phyloP scores from a whole-genome alignment of 1,140 invertebrate species.

The Nephila pilipes region DNA sequence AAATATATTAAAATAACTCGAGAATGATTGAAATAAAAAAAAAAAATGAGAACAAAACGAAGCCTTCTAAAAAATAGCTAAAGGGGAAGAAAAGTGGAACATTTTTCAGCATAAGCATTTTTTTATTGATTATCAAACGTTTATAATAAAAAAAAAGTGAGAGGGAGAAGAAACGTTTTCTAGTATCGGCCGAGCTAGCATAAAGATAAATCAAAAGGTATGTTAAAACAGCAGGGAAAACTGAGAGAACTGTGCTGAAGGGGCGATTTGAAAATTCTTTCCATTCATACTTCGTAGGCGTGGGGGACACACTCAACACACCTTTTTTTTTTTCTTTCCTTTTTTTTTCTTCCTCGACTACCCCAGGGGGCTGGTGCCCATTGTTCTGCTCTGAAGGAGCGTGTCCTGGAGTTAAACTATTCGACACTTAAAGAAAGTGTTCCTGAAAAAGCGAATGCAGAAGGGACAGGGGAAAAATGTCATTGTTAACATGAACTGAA shows the following conservation, averaged over 20 bases:
- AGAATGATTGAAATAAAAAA: not conserved
- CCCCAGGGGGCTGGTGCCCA: not conserved
- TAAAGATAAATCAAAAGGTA: constrained; percentile 1
- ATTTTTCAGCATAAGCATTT: constrained; percentile 13
- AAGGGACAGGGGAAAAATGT: not conserved
- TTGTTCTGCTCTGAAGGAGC: constrained; percentile 5
- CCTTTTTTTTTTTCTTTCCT: not conserved
- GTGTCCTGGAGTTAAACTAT: constrained; percentile 6
- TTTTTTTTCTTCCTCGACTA: not conserved
- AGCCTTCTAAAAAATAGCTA: too few relatives aligned
- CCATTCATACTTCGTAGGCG: not conserved
- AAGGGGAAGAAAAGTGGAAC: not conserved
- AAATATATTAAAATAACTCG: not conserved
- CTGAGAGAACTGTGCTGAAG: not conserved
- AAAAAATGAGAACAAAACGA: too few relatives aligned
- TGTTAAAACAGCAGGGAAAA: constrained; percentile 9
- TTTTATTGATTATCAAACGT: constrained; percentile 5
- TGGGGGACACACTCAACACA: not conserved
- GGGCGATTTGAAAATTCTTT: constrained; percentile 4
- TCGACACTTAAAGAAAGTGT: not conserved
- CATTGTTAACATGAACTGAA: not conserved
- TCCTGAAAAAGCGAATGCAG: not conserved
- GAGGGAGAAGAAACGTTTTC: too few relatives aligned
- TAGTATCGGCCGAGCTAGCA: not conserved
- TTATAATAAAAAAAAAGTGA: not conserved